Base-by-base conservation (phyloP, 2,797 vertebrate genomes). In the Rhinatrema bivittatum region DNA sequence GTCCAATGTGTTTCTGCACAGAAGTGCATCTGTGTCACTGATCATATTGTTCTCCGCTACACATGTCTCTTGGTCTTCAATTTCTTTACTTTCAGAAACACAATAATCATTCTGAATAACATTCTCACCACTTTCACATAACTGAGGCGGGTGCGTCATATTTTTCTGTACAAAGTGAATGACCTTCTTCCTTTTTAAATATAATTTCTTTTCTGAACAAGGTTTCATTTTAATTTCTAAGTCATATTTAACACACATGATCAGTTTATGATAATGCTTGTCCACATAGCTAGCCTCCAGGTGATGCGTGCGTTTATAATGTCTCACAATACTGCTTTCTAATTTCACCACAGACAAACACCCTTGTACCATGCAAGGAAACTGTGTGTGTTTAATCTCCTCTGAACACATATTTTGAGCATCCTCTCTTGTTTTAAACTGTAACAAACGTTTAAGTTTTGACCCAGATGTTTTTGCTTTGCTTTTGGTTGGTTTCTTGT, bases 331-430 rank as follows among this genome's bases (percentile, higher is more conserved):
- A 49, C 92, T 98, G 46, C 80, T 78, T 20, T 85, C 69, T 60
- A 91, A 50, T 3, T 82, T 84, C 29, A 99, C 93, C 1, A 99
- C 94, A 2, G 94, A 95, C 46, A 89, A 74, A 13, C 96, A 99
- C 9, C 91, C 84, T 63, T 90, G 88, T 10, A 98, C 56, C 93
- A 99, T 95, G 72, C 96, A 99, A 0, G 96, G 96, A 47, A 89
- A 96, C 27, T 91, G 84, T 0, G 78, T 84, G 14, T 81, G 82
- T 36, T 87, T 53, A 32, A 74, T 87, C 10, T 90, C 88, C 69
- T 92, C 89, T 43, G 90, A 86, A 54, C 96, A 99, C 93, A 98
- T 95, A 53, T 93, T 87, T 15, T 98, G 73, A 14, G 94, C 96
- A 72, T 98, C 93, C 50, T 93, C 91, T 8, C 83, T 89, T 9